phyloP scores from a whole-genome alignment of 2,797 vertebrate species.

The Sylvilagus floridanus region DNA sequence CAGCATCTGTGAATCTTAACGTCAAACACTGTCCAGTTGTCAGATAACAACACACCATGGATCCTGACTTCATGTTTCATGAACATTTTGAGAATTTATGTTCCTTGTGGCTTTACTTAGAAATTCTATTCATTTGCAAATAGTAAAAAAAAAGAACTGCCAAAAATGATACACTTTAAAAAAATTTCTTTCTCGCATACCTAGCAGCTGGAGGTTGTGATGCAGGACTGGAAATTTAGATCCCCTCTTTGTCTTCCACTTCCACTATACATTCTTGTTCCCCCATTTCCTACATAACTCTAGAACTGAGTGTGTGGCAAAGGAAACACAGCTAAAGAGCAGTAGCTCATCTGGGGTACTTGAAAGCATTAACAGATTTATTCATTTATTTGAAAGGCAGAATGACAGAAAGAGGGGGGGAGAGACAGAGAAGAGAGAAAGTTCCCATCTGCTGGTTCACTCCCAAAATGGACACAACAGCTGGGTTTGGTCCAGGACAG shows the following conservation, averaged over 20 bases:
- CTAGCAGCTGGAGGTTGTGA: too few species aligned
- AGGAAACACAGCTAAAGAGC: too few species aligned
- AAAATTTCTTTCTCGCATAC: background rate
- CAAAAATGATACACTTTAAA: background rate
- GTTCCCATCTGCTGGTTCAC: too few species aligned
- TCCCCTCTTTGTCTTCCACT: background rate
- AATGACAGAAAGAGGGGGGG: too few species aligned
- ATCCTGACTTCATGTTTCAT: background rate
- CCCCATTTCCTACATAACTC: background rate
- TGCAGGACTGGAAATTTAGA: background rate
- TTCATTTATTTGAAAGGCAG: too few species aligned
- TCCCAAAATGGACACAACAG: too few species aligned
- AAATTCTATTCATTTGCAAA: background rate
- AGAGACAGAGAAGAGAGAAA: too few species aligned
- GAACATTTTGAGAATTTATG: background rate
- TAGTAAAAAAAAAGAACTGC: background rate
- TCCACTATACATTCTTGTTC: fast-evolving
- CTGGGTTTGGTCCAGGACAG: too few species aligned
- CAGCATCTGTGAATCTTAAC: background rate
- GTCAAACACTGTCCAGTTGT: background rate
- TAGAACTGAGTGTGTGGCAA: too few species aligned
- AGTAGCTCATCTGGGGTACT: too few species aligned
- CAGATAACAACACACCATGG: background rate
- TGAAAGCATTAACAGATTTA: too few species aligned
- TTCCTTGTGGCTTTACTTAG: background rate